phyloP scores from a whole-genome alignment of 1,140 invertebrate genomes.

The Ceratina australensis region DNA sequence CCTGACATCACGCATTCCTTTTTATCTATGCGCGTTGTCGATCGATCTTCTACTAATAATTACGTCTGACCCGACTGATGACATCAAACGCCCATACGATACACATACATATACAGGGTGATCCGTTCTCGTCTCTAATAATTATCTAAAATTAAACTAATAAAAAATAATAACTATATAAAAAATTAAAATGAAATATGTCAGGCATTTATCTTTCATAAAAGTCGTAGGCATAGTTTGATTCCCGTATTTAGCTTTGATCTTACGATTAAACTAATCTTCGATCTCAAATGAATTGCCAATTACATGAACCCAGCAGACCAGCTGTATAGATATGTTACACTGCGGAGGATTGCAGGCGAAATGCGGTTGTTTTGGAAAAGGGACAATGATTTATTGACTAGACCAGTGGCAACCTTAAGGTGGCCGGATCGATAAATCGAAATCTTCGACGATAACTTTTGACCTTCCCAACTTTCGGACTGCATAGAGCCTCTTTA shows the following conservation, averaged over 20 bases:
- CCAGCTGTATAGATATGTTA: too few species aligned
- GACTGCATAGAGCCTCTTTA: not conserved
- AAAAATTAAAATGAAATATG: too few species aligned
- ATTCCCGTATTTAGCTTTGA: too few species aligned
- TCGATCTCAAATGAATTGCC: too few species aligned
- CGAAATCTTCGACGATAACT: not conserved
- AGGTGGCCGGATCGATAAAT: constrained; percentile 12
- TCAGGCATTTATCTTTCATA: too few species aligned
- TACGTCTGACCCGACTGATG: not conserved
- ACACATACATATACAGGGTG: too few species aligned
- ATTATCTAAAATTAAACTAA: too few species aligned
- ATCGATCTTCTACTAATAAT: constrained; percentile 12
- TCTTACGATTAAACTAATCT: too few species aligned
- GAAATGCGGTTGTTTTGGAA: not conserved
- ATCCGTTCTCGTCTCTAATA: too few species aligned
- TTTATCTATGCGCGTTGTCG: constrained; percentile 11
- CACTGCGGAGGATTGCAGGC: not conserved
- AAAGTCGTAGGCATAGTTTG: too few species aligned
- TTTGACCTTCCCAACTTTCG: not conserved
- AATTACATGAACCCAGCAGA: too few species aligned
- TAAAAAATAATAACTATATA: too few species aligned
- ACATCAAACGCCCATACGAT: constrained; percentile 1
- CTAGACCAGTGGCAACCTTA: not conserved
- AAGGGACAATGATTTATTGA: constrained; percentile 3
- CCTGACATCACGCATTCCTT: constrained; percentile 19